Base-by-base conservation (phyloP, 2,888 invertebrate species). In the Scaptodrosophila latifasciaeformis region DNA sequence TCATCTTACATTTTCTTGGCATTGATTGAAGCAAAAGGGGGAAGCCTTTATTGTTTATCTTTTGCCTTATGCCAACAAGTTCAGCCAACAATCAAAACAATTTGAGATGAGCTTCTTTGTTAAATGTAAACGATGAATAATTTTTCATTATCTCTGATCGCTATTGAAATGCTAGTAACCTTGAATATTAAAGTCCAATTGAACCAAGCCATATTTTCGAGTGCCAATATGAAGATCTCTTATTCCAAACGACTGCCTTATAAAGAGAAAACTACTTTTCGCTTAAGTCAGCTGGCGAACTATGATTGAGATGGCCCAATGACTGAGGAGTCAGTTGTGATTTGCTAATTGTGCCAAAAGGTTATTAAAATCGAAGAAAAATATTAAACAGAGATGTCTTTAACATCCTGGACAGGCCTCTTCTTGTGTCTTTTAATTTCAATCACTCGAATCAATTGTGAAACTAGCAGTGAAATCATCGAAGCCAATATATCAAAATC, bases 391-490 rank as follows among this genome's bases (percentile, higher is more conserved):
- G 5, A 6, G 5, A 27, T 27, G 5, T 27, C 27, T 27, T 27
- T 27, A 27, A 27, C 9, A 27, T 27, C 5, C 27, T 7, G 12
- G 31, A 31, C 31, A 7, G n/a, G 31, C 31, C 24, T 5, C 3
- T 3, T 24, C 4, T 7, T 24, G 24, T 3, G 24, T 7, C 24
- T n/a, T n/a, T n/a, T n/a, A n/a, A n/a, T n/a, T n/a, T n/a, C n/a
- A n/a, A n/a, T n/a, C n/a, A n/a, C n/a, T n/a, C n/a, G n/a, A n/a
- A n/a, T n/a, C n/a, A n/a, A n/a, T n/a, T n/a, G n/a, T n/a, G n/a
- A n/a, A n/a, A n/a, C n/a, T 7, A 24, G 24, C 9, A 72, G 80
- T 40, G 82, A 77, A 62, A 31, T 81, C 30, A 57, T 80, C 17
- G 75, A 72, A 18, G 67, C 80, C 1, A 40, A 42, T 10, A 34